Percentiles rank a stretch among this genome's conserved stretches.
phyloP scores from a whole-genome alignment of 2,888 invertebrate species.

The Cantharis rufa region DNA sequence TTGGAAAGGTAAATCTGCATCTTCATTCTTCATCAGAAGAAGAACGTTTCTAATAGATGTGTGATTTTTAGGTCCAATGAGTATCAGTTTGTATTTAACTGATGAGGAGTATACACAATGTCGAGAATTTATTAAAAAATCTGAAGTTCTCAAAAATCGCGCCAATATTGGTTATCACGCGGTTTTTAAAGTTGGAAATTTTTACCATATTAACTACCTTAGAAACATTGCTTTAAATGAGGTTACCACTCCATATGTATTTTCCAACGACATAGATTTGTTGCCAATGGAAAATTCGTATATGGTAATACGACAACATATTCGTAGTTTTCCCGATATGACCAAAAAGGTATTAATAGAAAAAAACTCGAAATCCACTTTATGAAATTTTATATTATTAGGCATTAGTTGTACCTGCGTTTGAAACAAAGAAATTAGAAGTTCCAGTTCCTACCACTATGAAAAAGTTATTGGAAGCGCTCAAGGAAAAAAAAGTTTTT shows the following conservation, averaged over 20 bases:
- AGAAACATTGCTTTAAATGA: constrained; percentile 83
- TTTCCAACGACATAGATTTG: constrained; percentile 89
- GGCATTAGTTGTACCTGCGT: constrained; percentile 87
- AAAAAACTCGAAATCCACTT: background rate
- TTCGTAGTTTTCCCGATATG: constrained; percentile 46
- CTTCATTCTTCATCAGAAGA: too few relatives aligned
- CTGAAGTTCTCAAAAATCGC: constrained; percentile 71
- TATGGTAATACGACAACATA: constrained; percentile 67
- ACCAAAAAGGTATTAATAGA: constrained; percentile 56
- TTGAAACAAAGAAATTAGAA: constrained; percentile 85
- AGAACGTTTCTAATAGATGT: too few relatives aligned
- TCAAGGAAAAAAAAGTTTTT: constrained; percentile 75
- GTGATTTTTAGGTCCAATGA: constrained; percentile 70
- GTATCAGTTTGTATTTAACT: constrained; percentile 83
- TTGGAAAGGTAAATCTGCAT: too few relatives aligned
- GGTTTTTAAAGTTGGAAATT: constrained; percentile 86
- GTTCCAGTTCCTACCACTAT: constrained; percentile 77
- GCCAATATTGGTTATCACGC: constrained; percentile 88
- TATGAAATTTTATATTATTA: constrained; percentile 38
- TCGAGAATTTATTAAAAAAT: constrained; percentile 73
- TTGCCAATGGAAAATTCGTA: constrained; percentile 83
- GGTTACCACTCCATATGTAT: constrained; percentile 80
- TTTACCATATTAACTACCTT: constrained; percentile 88
- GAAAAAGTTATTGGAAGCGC: constrained; percentile 71
- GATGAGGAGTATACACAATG: constrained; percentile 85